Percentiles rank a stretch among this genome's conserved stretches.
Evolutionary conservation across 2,797 vertebrate species (phyloP).

Genomic region (Phataginus tricuspis): DNA sequence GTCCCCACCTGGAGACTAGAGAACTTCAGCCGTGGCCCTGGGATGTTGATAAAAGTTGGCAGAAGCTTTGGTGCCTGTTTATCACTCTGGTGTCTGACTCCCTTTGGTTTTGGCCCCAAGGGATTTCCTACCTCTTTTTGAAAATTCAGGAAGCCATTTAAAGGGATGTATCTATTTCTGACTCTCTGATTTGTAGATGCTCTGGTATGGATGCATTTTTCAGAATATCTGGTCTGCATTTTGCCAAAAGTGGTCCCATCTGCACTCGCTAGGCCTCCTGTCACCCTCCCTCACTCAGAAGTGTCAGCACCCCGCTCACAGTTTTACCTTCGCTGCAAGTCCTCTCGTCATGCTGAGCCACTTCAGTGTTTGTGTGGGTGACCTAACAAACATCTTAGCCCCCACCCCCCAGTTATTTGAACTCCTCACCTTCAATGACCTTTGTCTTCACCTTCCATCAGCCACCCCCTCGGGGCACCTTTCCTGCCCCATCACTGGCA

Average conservation of each 20-base stretch:
- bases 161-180: not conserved
- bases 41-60: not conserved
- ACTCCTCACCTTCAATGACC: not conserved
- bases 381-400: not conserved
- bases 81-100: not conserved
- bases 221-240: not conserved
- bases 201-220: not conserved
- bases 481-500: not conserved
- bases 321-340: not conserved
- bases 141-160: not conserved
- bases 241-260: not conserved
- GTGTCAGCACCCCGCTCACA: too few relatives aligned
- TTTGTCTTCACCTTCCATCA: not conserved
- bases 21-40: not conserved
- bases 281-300: not conserved
- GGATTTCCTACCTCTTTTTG: not conserved
- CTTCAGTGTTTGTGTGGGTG: not conserved
- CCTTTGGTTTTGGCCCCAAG: not conserved
- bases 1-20: not conserved
- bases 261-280: not conserved
- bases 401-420: not conserved
- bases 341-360: not conserved
- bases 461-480: not conserved
- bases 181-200: not conserved
- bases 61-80: not conserved